phyloP scores from a whole-genome alignment of 1,140 invertebrate species.

The Hormaphis cornu region DNA sequence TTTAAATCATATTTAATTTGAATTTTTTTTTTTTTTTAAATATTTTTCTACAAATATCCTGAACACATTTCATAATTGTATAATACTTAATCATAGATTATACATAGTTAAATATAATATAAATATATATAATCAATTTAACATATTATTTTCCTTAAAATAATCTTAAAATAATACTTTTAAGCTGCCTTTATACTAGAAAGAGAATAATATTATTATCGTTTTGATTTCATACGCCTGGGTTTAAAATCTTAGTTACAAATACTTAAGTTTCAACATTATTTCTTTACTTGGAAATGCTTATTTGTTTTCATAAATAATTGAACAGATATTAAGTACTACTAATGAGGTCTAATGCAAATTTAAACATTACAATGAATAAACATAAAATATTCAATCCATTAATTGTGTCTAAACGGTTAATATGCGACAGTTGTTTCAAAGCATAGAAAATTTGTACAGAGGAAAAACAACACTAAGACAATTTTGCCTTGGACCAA shows the following conservation, averaged over 20 bases:
- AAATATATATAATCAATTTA: conserved; percentile 13
- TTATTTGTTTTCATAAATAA: neutral
- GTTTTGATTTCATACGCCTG: conserved; percentile 18
- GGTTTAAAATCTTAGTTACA: neutral
- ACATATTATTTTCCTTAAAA: conserved; percentile 13
- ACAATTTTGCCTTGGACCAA: too few species aligned
- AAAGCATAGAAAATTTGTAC: too few species aligned
- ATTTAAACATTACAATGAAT: too few species aligned
- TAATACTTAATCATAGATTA: conserved; percentile 3
- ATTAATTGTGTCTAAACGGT: too few species aligned
- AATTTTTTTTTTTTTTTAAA: neutral
- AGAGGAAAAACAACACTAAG: too few species aligned
- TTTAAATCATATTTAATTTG: conserved; percentile 33
- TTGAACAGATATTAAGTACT: neutral
- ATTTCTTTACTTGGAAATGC: neutral
- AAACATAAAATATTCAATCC: too few species aligned
- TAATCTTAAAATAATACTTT: conserved; percentile 13
- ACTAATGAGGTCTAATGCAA: too few species aligned
- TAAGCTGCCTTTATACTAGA: neutral
- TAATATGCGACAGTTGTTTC: too few species aligned
- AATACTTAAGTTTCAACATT: neutral
- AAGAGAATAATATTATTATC: too few species aligned
- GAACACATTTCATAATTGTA: neutral
- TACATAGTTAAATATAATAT: neutral
- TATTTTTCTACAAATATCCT: neutral